Percentiles rank a stretch among this genome's conserved stretches.
These are phyloP conservation scores for Elysia chlorotica DNA, from an alignment of 1,140 invertebrate species.

Conservation along the genomic window DNA sequence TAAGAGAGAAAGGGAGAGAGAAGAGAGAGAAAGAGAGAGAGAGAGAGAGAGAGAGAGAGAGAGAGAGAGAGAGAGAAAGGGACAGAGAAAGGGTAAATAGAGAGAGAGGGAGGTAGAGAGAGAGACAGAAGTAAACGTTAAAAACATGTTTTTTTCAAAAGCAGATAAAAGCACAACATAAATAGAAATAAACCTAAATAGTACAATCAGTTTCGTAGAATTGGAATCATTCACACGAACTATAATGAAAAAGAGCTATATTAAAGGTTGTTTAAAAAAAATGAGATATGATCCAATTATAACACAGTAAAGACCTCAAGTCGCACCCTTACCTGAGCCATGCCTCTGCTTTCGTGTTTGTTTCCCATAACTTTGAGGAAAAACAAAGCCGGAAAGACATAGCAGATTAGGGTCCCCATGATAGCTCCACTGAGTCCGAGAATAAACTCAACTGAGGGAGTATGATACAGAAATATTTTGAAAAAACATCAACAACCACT, in stretches of 20 bases:
- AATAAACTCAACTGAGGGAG: conserved; percentile 81
- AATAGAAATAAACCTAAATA: background rate
- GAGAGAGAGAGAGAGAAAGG: no score
- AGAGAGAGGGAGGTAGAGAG: no score
- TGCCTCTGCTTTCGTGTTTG: conserved; percentile 60
- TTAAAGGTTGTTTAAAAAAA: no score
- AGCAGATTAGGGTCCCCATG: conserved; percentile 91
- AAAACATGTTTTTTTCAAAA: background rate
- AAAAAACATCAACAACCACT: background rate
- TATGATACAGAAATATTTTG: conserved; percentile 14
- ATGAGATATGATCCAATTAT: background rate
- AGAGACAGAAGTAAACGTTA: no score
- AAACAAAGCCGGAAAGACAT: conserved; percentile 84
- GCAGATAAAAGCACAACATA: background rate
- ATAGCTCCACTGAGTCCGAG: conserved; percentile 91
- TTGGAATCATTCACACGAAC: background rate
- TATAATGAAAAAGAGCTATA: no score
- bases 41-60: no score
- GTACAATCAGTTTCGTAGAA: background rate
- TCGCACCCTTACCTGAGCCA: conserved; percentile 59
- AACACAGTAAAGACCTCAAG: background rate
- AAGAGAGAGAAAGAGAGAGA: no score
- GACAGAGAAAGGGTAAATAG: no score
- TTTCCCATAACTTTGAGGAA: conserved; percentile 64
- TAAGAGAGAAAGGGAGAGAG: no score